Base-by-base conservation (phyloP, 92 coral and sea anemone genomes). In the Epizoanthus stellaris region DNA sequence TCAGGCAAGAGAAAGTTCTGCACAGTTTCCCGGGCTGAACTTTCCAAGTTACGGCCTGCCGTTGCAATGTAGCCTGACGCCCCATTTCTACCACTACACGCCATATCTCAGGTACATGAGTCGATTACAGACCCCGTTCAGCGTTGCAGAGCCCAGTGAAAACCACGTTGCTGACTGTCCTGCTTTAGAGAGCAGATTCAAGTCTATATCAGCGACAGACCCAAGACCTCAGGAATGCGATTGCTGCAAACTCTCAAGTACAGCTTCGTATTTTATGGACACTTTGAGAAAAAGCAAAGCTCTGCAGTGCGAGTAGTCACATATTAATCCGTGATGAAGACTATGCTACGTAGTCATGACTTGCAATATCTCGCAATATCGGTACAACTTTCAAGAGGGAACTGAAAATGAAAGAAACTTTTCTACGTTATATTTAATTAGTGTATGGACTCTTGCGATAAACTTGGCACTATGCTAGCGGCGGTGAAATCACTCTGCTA, bases 81-180 rank as follows among this genome's bases (percentile, higher is more conserved):
- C 83, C 3, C 83, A 79, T 36, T 9, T 79, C 17, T 79, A 61
- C 36, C 72, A 42, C 14, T 79, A 63, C 57, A 60, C 80, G 8
- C 80, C 80, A 7, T 73, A 49, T n/a, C 60, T 73, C 39, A 52
- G 80, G 57, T 73, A 47, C 80, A 73, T 73, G 62, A 61, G 62
- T 7, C 25, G 79, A n/a, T 8, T 30, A 19, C 59, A 49, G 17
- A 43, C 59, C 3, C 80, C 80, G n/a, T 11, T 73, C 21, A 2
- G 62, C 4, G 16, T 23, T 5, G 16, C 12, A 5, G 17, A 23
- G 38, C 63, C 62, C 15, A 5, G 80, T 17, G 80, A 17, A 73
- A 52, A 23, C 16, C 19, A 49, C 16, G 7, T 21, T 23, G 25
- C 8, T 36, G 16, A 21, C 36, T 6, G 64, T 23, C 57, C 40